Evolutionary conservation across 2,888 invertebrate species (phyloP), one percentile per base, ranked within the genome.

Genomic region (Cryptus armator): DNA sequence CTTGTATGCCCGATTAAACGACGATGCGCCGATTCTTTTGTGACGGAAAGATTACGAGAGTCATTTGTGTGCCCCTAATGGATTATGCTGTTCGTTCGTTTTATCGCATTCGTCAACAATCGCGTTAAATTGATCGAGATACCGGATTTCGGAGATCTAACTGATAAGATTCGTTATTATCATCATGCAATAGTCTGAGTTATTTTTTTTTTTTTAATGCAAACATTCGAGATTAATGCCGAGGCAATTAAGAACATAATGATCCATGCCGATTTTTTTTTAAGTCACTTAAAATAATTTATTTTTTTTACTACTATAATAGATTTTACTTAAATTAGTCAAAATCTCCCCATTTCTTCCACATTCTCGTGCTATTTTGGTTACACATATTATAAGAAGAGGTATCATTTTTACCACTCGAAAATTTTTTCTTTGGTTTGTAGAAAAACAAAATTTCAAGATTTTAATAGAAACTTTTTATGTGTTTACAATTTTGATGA

Each of bases 11-110:
- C 56, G 56, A 14, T n/a, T 12, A 24, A 19, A 0, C 5, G 14
- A 29, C 24, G 14, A 32, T 16, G 51, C 62, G 62, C n/a, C 24
- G 62, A 24, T 62, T 9, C 2, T 32, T 62, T 62, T 37, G 29
- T 16, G 62, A n/a, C 62, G 62, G 29, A 62, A 62, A 29, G 62
- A 62, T 62, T 29, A 62, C 32, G 19, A 56, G 12, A 12, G 56
- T 56, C 56, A 12, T 56, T 24, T 24, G 10, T 56, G 56, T 24
- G 9, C 56, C 24, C 56, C 37, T 37, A 12, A 24, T 24, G 56
- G 56, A 19, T 56, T 56, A 24, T 4, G 3, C 56, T 5, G 19
- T 3, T 7, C 37, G 7, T 3, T 56, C 4, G 56, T 19, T 37
- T 14, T 62, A 37, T 37, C n/a, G 6, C 62, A 12, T 29, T 14